Base-by-base conservation (phyloP, 92 coral and sea anemone genomes). In the Montipora capitata region DNA sequence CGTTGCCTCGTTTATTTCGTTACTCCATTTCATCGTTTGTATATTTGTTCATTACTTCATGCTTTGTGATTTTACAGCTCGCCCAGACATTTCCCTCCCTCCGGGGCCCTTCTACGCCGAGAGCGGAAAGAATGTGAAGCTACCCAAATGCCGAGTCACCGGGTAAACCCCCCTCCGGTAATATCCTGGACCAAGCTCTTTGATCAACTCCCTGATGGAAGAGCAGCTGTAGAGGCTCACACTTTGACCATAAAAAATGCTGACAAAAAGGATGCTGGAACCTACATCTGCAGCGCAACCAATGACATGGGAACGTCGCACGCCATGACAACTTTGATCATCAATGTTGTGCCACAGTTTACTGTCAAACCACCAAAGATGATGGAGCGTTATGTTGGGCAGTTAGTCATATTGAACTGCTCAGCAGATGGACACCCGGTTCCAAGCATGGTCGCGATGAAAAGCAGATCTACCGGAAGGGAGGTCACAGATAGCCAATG, bases 141-240 rank as follows among this genome's bases (percentile, higher is more conserved):
- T 81, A 39, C 90, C 85, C 7, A 78, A 80, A 14, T 92, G 95
- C 75, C 72, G 72, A 40, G 95, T 88, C 38, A 63, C 77, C 35
- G 88, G 88, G 43, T 91, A 92, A n/a, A n/a, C 68, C 93, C 93
- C 82, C 87, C 93, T 5, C 88, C 90, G 7, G 65, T 74, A 18
- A 82, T 92, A 15, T 56, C 91, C 3, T 92, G 95, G 93, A 78
- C 66, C n/a, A 83, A 88, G 18, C 80, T 74, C 72, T 82, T 83
- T 65, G 88, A 88, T 12, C 79, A 79, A 40, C 57, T 92, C 18
- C 80, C 88, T 8, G 68, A 16, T 7, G 76, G 76, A 10, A 91
- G 93, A 18, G 75, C 88, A 8, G 43, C 72, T 10, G 87, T 92
- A 40, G 11, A 57, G 17, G 81, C 70, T 74, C 93, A 91, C 43